Base-by-base conservation (phyloP, 2,888 invertebrate genomes). In the Steinernema scapterisci region DNA sequence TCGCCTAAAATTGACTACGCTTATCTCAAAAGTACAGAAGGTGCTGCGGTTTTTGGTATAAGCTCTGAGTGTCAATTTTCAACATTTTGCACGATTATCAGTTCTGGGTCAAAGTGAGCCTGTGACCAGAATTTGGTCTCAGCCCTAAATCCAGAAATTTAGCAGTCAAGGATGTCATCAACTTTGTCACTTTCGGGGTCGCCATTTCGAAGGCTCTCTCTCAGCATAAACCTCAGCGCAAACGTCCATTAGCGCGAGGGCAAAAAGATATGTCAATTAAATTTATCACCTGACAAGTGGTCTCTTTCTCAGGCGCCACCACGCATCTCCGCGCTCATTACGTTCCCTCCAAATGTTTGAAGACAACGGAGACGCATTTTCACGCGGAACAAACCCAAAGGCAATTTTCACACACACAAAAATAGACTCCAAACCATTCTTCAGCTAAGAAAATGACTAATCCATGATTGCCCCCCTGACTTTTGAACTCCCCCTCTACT, bases 251-350 rank as follows among this genome's bases (percentile, higher is more conserved):
- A 63, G 63, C 31, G 63, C 63, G 27, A 27, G 63, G 31, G 63
- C 63, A 63, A 63, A 63, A 63, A 63, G 63, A 63, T 63, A 63
- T 63, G 63, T 63, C 63, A 63, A 63, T 63, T 63, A 63, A 63
- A 63, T 63, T 63, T 63, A 63, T 63, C 63, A 31, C 63, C 63
- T 63, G 63, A 63, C 63, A 63, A 63, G 63, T 63, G 63, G 63
- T 48, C 63, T 27, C 16, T 63, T 63, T 63, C 31, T 54, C 54
- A 54, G 48, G 48, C 48, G 48, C 48, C 48, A 38, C n/a, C n/a
- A 44, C 45, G 45, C 45, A 44, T 44, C 45, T 44, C 27, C 25
- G 25, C 63, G 38, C 63, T 31, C 63, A 63, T 31, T 25, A 38
- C 38, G 38, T 38, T 31, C 27, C 31, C 54, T 2, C 13, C 21